Base-by-base conservation (phyloP, 1,140 invertebrate genomes). In the Anadara kagoshimensis region DNA sequence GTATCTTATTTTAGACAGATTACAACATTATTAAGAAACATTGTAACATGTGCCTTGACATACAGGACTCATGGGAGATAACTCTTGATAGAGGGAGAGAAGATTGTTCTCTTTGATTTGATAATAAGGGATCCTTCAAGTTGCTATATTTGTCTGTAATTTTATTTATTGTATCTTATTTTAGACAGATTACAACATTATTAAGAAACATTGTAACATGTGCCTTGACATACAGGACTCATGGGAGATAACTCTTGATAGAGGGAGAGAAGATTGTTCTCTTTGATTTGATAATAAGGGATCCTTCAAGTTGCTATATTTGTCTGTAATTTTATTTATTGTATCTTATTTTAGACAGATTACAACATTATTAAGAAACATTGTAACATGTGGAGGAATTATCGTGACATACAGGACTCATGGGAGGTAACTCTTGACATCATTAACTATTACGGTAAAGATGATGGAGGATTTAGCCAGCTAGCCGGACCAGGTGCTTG, bases 351-450 rank as follows among this genome's bases (percentile, higher is more conserved):
- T 76, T 90, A 97, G 93, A 95, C 96, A 0, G 96, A 98, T 88
- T 98, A 95, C 85, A 92, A 93, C 2, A 92, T 93, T 0, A 97
- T 99, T 76, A 94, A 94, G 73, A 91, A 94, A 68, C 92, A 94
- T 83, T 99, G 97, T 86, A 99, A 99, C 91, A 90, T 98, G 63
- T 99, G 97, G n/a, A n/a, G n/a, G n/a, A n/a, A n/a, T n/a, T n/a
- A n/a, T 83, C 95, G 96, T 85, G 97, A 99, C 84, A 98, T 99
- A 65, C 85, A 97, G 88, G 96, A 98, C 87, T 96, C 95, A 0
- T 99, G 96, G 96, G 92, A 92, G 1, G 97, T 95, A 85, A 92
- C 98, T 58, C 93, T 95, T 85, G 93, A 92, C 82, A 98, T 98
- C 75, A 96, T 99, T 85, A 94, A 98, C 90, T 98, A 96, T 88